Conservation (phyloP, 2,888 invertebrate species). For the Noctua janthe region DNA sequence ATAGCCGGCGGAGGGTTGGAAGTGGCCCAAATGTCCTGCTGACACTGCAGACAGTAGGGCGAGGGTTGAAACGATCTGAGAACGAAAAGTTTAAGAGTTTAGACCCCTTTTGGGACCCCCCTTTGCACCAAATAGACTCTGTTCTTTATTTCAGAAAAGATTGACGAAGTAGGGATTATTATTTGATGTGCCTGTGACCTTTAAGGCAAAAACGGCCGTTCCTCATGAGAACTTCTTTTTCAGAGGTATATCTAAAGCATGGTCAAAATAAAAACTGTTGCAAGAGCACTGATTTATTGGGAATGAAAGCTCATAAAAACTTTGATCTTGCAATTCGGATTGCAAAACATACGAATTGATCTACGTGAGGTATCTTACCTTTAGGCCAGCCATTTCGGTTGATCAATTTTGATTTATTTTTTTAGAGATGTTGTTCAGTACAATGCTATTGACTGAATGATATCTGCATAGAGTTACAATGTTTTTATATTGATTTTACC, state of each 20-base stretch:
- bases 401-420: conserved; percentile 18
- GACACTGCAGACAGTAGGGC: conserved; percentile 70
- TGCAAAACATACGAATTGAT: conserved; percentile 30
- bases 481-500: conserved; percentile 77
- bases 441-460: conserved; percentile 71
- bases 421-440: conserved; percentile 44
- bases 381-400: conserved; percentile 65
- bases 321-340: conserved; percentile 4
- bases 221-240: background rate
- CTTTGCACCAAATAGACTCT: background rate
- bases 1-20: conserved; percentile 61
- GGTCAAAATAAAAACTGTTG: background rate
- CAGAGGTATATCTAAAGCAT: background rate
- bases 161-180: background rate
- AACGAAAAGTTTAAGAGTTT: background rate
- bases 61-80: conserved; percentile 72
- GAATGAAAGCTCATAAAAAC: background rate
- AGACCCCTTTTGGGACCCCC: background rate
- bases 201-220: too few species aligned
- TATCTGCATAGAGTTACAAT: conserved; percentile 65
- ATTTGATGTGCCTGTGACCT: background rate
- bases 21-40: conserved; percentile 70
- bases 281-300: background rate
- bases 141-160: background rate
- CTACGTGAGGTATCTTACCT: conserved; percentile 60